Evolutionary conservation across 1,140 invertebrate species (phyloP), one percentile per base, ranked within the genome.

Genomic region (Zelostemma sp.): DNA sequence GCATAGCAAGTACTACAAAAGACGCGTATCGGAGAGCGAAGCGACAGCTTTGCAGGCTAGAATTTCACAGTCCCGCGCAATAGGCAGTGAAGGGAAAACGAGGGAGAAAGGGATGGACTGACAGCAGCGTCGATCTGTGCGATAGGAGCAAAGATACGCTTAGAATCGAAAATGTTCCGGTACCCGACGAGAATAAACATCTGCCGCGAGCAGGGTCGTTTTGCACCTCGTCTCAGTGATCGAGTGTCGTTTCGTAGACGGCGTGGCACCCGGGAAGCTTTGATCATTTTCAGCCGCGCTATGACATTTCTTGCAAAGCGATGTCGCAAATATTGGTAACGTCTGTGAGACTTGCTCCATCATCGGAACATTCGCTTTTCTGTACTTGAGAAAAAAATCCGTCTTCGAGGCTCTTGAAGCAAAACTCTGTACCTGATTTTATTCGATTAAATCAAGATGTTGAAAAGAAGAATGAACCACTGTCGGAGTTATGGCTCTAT

Each of bases 141-240:
- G 5, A 12, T 12, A 40, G 40, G 14, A 18, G 43, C 9, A 6
- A 46, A 11, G 17, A 43, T 43, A 43, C 40, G 17, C 40, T 14
- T 14, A 2, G 49, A 51, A 61, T 47, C 38, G 41, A 61, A 56
- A 57, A 55, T 45, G 35, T 19, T 55, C 18, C 33, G 48, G 51
- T 28, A 62, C 51, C 46, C 48, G 54, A 66, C 46, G 33, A 43
- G 58, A 66, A 71, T 58, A 62, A 71, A 50, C 55, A 51, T 64
- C 48, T 64, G 54, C 53, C 48, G 31, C 16, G 6, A 50, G 40
- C 47, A 45, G 17, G 16, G 35, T 51, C 50, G 55, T 60, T 60
- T 66, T 46, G 46, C 61, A 28, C 49, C 28, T 58, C 35, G 48
- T 60, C 66, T 72, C 51, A 49, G 43, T 55, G 58, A 59, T 61